Evolutionary conservation across 1,140 invertebrate genomes (phyloP).

Genomic region (Heliconius hermathena): DNA sequence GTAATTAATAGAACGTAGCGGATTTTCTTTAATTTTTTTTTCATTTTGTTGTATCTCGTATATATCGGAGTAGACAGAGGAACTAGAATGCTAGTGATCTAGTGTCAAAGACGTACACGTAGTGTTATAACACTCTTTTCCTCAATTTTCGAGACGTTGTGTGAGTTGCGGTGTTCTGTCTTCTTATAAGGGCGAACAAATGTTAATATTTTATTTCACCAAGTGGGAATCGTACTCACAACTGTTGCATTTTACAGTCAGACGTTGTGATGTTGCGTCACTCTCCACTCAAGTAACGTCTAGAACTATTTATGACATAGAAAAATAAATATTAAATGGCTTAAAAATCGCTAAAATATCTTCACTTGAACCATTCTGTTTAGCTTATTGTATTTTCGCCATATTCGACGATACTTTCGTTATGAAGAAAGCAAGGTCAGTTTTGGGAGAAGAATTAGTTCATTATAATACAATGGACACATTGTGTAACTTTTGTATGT

Average conservation of each 20-base stretch:
- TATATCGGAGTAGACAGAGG: too few species aligned
- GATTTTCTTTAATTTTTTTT: background rate
- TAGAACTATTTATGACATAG: background rate
- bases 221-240: too few species aligned
- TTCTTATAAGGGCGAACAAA: too few species aligned
- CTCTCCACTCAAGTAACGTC: too few species aligned
- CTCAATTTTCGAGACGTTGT: too few species aligned
- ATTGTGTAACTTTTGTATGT: slow-evolving; percentile 20
- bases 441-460: slow-evolving; percentile 13
- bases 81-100: too few species aligned
- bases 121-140: too few species aligned
- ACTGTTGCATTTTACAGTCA: too few species aligned
- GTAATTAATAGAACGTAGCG: background rate
- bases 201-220: too few species aligned
- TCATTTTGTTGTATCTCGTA: background rate
- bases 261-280: too few species aligned
- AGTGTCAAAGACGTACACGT: too few species aligned
- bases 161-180: too few species aligned
- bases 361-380: slow-evolving; percentile 15
- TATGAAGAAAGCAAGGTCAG: slow-evolving; percentile 29
- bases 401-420: slow-evolving; percentile 33
- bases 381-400: slow-evolving; percentile 39
- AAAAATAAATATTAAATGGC: background rate
- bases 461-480: slow-evolving; percentile 23
- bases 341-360: background rate